Conservation (phyloP, 2,888 invertebrate species). For the Polylopha cassiicola region DNA sequence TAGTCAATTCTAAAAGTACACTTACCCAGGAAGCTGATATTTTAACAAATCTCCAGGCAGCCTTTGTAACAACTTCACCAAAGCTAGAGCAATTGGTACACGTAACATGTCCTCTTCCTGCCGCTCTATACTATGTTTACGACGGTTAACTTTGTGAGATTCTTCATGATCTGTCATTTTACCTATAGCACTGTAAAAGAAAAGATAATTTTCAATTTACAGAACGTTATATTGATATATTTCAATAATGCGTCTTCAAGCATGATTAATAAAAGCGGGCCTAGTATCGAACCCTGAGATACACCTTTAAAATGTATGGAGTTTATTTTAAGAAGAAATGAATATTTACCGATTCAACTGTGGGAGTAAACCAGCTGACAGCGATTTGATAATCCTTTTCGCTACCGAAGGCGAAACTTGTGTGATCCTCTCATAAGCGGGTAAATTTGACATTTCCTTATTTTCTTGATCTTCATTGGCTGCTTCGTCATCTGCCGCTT, state of each 20-base stretch:
- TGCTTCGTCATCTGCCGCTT: conserved; percentile 58
- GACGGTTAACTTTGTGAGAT: conserved; percentile 87
- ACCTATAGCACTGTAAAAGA: conserved; percentile 55
- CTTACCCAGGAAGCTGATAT: conserved; percentile 88
- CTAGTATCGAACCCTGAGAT: too few species aligned
- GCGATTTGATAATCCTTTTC: conserved; percentile 83
- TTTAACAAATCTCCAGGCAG: conserved; percentile 87
- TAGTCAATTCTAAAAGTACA: not conserved
- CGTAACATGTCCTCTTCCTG: conserved; percentile 93
- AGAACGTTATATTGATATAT: not conserved
- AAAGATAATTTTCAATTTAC: not conserved
- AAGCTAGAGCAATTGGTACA: conserved; percentile 94
- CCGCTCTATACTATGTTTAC: conserved; percentile 80
- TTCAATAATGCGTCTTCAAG: not conserved
- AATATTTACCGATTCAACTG: conserved; percentile 81
- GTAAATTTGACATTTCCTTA: conserved; percentile 47
- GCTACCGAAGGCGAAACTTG: conserved; percentile 83
- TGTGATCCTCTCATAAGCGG: conserved; percentile 66
- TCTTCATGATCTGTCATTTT: conserved; percentile 82
- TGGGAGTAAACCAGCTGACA: conserved; percentile 85
- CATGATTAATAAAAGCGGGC: too few species aligned
- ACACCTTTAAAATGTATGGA: not conserved
- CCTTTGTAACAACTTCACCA: conserved; percentile 93
- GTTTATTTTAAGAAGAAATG: not conserved
- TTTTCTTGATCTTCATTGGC: conserved; percentile 43